These are phyloP conservation scores for Anoplolepis gracilipes DNA, from an alignment of 1,140 invertebrate genomes.

Conservation along the genomic window DNA sequence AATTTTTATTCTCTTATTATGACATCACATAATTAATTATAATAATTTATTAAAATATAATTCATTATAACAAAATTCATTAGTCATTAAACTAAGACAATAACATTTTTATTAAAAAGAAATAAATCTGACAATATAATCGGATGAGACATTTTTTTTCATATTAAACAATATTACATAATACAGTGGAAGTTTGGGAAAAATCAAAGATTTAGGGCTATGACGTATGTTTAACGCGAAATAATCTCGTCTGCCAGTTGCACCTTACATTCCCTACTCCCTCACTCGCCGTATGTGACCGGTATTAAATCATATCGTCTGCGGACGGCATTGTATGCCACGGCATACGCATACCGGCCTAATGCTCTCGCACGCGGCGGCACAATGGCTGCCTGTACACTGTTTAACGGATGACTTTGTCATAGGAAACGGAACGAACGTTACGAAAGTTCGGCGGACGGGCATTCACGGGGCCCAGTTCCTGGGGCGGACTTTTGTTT, in stretches of 20 bases:
- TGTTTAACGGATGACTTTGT: slow-evolving; percentile 72
- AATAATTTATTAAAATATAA: no score
- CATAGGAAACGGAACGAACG: slow-evolving; percentile 74
- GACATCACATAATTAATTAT: no score
- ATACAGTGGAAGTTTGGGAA: no score
- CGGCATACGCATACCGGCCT: slow-evolving; percentile 23
- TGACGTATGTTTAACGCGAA: background rate
- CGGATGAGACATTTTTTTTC: no score
- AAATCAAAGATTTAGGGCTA: background rate
- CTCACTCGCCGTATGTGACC: slow-evolving; percentile 8
- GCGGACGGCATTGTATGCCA: slow-evolving; percentile 59
- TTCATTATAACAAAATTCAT: no score
- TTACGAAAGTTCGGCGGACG: slow-evolving; percentile 68
- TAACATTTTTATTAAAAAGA: no score
- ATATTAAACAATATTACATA: no score
- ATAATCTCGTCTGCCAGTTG: slow-evolving; percentile 6
- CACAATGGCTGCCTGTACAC: slow-evolving; percentile 64
- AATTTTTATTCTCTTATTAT: no score
- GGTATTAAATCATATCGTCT: slow-evolving; percentile 45
- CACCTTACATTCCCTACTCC: background rate
- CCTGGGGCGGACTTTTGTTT: slow-evolving; percentile 70
- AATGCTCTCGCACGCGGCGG: slow-evolving; percentile 32
- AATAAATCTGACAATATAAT: no score
- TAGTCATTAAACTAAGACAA: no score
- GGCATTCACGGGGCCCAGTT: slow-evolving; percentile 48